Conservation (phyloP, 2,797 vertebrate genomes). For the Chaetodon trifasciatus region DNA sequence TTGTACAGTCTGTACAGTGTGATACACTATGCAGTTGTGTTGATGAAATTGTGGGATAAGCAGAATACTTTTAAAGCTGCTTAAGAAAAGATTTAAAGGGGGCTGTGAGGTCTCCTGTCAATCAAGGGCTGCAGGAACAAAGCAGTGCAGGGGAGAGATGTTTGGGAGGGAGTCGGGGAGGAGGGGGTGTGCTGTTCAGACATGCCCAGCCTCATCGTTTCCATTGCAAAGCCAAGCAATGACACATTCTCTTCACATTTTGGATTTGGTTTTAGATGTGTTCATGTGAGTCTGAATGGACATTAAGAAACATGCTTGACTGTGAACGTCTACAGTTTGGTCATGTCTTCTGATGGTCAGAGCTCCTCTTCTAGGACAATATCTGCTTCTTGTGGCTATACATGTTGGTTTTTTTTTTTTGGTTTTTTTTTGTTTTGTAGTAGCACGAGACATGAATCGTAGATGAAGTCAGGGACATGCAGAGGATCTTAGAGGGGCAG, state of each 20-base stretch:
- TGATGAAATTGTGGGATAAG: background rate
- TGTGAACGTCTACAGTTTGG: constrained; percentile 22
- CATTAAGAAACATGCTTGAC: background rate
- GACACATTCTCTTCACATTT: constrained; percentile 29
- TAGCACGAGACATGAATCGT: background rate
- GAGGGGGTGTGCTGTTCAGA: constrained; percentile 49
- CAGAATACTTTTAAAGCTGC: constrained; percentile 19
- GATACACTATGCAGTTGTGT: background rate
- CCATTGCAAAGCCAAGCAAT: constrained; percentile 42
- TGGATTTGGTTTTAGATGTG: constrained; percentile 15
- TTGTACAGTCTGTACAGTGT: background rate
- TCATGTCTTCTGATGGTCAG: constrained; percentile 7
- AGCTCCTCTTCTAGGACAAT: constrained; percentile 14
- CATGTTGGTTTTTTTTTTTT: too few species aligned
- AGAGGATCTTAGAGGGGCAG: background rate
- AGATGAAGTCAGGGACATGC: background rate
- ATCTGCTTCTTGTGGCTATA: constrained; percentile 16
- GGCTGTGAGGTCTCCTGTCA: constrained; percentile 44
- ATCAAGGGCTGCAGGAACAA: constrained; percentile 58
- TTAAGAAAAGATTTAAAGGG: constrained; percentile 21
- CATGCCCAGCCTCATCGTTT: constrained; percentile 55
- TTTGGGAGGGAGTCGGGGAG: constrained; percentile 10
- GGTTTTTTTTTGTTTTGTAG: background rate
- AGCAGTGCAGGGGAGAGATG: constrained; percentile 12
- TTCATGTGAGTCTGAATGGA: constrained; percentile 9